phyloP scores from a whole-genome alignment of 2,797 vertebrate species.

The Pogoniulus pusillus region DNA sequence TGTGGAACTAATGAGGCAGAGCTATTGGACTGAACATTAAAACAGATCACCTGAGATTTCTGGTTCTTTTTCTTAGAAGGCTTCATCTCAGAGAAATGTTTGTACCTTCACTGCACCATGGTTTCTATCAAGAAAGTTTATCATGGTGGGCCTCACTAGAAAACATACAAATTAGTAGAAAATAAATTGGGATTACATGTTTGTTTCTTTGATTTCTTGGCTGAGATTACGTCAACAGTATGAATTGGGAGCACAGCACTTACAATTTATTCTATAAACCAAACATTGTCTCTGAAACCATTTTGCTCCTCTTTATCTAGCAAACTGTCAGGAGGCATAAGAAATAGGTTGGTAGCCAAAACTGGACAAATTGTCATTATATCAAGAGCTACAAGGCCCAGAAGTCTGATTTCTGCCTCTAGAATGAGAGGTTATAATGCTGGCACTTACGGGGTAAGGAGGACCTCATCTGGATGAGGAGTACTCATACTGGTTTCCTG shows the following conservation, averaged over 20 bases:
- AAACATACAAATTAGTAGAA: not conserved
- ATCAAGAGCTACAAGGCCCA: not conserved
- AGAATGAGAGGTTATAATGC: not conserved
- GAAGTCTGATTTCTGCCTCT: not conserved
- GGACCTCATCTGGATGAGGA: not conserved
- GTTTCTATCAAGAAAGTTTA: not conserved
- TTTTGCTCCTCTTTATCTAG: not conserved
- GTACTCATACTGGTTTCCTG: not conserved
- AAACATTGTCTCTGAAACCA: not conserved
- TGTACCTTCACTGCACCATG: not conserved
- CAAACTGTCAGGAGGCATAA: not conserved
- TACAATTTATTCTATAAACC: not conserved
- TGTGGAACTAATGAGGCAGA: not conserved
- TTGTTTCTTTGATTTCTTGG: not conserved
- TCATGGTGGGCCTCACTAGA: not conserved
- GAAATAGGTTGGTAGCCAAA: not conserved
- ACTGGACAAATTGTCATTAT: not conserved
- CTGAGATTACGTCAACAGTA: not conserved
- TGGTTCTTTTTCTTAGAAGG: not conserved
- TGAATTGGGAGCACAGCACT: fast-evolving
- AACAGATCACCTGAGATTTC: not conserved
- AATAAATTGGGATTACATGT: not conserved
- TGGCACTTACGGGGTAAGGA: fast-evolving
- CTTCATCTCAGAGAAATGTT: not conserved
- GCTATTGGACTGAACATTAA: not conserved